Conservation (phyloP, 2,888 invertebrate genomes). For the Calliphora vomitoria region DNA sequence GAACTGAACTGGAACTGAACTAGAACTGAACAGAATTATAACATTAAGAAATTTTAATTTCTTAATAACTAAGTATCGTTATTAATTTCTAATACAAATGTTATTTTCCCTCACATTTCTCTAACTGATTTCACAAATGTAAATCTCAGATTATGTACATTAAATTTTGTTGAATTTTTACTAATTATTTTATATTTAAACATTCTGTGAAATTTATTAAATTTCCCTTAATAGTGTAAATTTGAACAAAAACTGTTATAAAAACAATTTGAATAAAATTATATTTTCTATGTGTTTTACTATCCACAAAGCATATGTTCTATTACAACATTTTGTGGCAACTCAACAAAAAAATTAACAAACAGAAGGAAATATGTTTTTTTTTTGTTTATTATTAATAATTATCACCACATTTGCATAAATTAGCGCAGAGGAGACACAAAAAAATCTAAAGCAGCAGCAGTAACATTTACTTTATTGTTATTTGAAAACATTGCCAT, state of each 20-base stretch:
- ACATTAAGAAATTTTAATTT: too few relatives aligned
- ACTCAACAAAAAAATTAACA: conserved; percentile 6
- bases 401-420: conserved; percentile 72
- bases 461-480: conserved; percentile 21
- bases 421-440: conserved; percentile 59
- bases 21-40: too few relatives aligned
- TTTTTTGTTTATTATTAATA: conserved; percentile 57
- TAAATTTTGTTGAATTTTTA: too few relatives aligned
- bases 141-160: too few relatives aligned
- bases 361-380: conserved; percentile 18
- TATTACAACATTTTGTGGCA: conserved; percentile 39
- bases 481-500: conserved; percentile 37
- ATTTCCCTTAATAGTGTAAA: background rate
- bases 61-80: too few relatives aligned
- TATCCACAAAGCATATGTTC: conserved; percentile 27
- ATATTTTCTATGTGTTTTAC: conserved; percentile 10
- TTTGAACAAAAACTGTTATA: background rate
- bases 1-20: too few relatives aligned
- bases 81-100: too few relatives aligned
- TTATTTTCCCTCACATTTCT: too few relatives aligned
- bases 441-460: conserved; percentile 7
- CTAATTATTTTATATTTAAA: too few relatives aligned
- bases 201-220: too few relatives aligned
- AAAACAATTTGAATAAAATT: background rate
- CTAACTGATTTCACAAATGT: too few relatives aligned